Percentiles rank a stretch among this genome's conserved stretches.
phyloP scores from a whole-genome alignment of 2,113 vertebrate species.

The Channa argus region DNA sequence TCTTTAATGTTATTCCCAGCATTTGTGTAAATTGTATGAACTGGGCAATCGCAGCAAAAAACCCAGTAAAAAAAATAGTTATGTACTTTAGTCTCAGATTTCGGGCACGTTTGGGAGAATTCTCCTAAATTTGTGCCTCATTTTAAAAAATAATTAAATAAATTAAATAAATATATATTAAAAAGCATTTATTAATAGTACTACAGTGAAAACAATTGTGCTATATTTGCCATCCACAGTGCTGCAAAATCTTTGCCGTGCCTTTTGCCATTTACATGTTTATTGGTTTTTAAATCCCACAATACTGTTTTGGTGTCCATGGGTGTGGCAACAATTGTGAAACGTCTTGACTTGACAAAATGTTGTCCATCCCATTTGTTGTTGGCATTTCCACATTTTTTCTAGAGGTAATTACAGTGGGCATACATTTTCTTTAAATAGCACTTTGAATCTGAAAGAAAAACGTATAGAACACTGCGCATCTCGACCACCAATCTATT shows the following conservation, averaged over 20 bases:
- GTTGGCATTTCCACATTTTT: background rate
- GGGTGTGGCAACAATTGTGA: background rate
- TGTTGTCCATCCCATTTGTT: background rate
- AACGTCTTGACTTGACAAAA: constrained; percentile 9
- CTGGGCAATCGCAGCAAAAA: too few relatives aligned
- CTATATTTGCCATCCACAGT: too few relatives aligned
- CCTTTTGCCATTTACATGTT: background rate
- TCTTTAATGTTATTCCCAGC: background rate
- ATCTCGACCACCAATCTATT: too few relatives aligned
- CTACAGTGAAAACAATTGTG: background rate
- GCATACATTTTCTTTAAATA: background rate
- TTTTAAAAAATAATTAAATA: background rate
- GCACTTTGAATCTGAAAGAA: too few relatives aligned
- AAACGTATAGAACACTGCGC: too few relatives aligned
- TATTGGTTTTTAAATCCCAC: constrained; percentile 8
- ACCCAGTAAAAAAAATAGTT: background rate
- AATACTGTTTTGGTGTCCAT: background rate
- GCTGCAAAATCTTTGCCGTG: background rate
- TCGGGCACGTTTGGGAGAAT: constrained; percentile 8
- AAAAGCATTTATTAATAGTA: background rate
- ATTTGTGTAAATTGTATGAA: too few relatives aligned
- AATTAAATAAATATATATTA: too few relatives aligned
- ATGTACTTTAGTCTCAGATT: background rate
- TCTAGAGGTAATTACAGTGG: background rate
- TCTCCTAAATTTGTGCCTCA: background rate